phyloP scores from a whole-genome alignment of 2,888 invertebrate species.

The Orthosia gothica region DNA sequence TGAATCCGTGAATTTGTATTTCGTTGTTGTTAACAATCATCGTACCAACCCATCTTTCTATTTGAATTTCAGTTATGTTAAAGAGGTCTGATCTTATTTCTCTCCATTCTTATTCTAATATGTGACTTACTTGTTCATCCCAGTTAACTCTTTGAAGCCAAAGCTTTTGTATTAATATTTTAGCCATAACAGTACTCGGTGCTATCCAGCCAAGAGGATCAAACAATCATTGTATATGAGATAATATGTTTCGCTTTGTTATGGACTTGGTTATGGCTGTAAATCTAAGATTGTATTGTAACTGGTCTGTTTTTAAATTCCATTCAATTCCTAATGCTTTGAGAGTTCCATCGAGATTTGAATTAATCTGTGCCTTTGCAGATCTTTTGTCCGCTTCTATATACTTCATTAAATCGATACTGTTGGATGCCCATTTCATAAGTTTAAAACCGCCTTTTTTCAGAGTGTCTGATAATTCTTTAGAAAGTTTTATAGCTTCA shows the following conservation, averaged over 20 bases:
- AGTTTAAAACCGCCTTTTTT: too few relatives aligned
- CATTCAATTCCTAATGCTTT: not conserved
- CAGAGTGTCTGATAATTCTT: too few relatives aligned
- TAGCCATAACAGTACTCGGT: too few relatives aligned
- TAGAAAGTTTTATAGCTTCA: too few relatives aligned
- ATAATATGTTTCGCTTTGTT: too few relatives aligned
- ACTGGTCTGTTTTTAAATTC: not conserved
- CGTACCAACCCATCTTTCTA: too few relatives aligned
- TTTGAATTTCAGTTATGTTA: not conserved
- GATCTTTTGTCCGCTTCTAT: too few relatives aligned
- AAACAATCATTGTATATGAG: too few relatives aligned
- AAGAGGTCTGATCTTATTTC: not conserved
- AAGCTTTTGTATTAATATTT: too few relatives aligned
- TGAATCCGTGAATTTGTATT: constrained; percentile 13
- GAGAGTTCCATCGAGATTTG: not conserved
- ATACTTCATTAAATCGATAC: too few relatives aligned
- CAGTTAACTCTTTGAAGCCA: not conserved
- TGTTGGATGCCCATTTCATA: too few relatives aligned
- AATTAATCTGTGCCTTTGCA: not conserved
- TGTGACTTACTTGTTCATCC: not conserved
- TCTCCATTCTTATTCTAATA: not conserved
- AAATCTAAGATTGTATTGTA: not conserved
- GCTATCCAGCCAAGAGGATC: not conserved
- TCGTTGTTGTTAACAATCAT: too few relatives aligned
- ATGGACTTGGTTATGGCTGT: not conserved